Evolutionary conservation across 1,140 invertebrate genomes (phyloP), one percentile per base, ranked within the genome.

Genomic region (Dolichoris vasculosae): DNA sequence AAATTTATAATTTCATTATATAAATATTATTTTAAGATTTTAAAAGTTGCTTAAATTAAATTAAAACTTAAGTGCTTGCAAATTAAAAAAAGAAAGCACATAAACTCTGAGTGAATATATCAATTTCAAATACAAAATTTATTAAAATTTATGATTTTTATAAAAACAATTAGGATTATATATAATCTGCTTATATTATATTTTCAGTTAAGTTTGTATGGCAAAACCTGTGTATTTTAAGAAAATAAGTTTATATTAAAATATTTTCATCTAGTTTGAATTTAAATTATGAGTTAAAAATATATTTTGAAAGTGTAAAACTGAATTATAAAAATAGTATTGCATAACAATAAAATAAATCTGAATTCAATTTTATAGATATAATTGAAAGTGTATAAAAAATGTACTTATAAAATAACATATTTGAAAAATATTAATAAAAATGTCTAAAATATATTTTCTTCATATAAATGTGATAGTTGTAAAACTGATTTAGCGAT

Each of bases 11-110:
- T 4, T 26, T 26, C 23, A 75, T 75, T 46, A 75, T 3, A 46
- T 46, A 75, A 43, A 80, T 30, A 43, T 46, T 67, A 32, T 64
- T 67, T 80, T 15, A 43, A 67, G 38, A 46, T 80, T 67, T 80
- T 67, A 30, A 46, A 80, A 46, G 67, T 67, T 4, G 55, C 13
- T 59, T 59, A 26, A 59, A 59, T 59, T 26, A 26, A 64, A 67
- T 80, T 64, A 1, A 46, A 8, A n/a, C 6, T 69, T 8, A 30
- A 71, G 71, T 48, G 3, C 30, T 43, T 43, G 32, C 23, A 2
- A 46, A 40, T 3, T 64, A 51, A 64, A 35, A 6, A 51, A 32
- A 67, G 35, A 7, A 38, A 1, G 38, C 32, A 43, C 0, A 51
- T 23, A 48, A 32, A 81, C 43, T 69, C 38, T 81, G 43, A 71